Base-by-base conservation (phyloP, 2,888 invertebrate species). In the Caenorhabditis macrosperma region DNA sequence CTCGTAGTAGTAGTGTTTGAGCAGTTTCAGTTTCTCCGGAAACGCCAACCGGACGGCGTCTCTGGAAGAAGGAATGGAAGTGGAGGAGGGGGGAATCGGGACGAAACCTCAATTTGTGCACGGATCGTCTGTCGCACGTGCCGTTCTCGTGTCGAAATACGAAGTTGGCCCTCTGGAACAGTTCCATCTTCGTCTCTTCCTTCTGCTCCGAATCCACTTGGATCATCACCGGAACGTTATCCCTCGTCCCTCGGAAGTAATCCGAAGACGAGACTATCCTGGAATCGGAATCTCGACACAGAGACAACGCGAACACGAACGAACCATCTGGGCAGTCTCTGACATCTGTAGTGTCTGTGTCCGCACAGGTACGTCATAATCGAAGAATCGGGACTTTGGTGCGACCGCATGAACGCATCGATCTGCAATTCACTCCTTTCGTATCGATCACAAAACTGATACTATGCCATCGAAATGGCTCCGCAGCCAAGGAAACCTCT, bases 331-430 rank as follows among this genome's bases (percentile, higher is more conserved):
- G 83, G 83, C 7, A 85, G 54, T 41, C 72, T 54, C 12, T 72
- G 71, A 64, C 85, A 85, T 74, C 74, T 79, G 38, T 81, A 85
- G 17, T 78, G 68, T 12, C 71, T 35, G 28, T 77, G 57, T 12
- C 83, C 85, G 55, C 85, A 85, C 10, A 85, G 68, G 50, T 85
- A 85, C 0, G 85, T 82, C 85, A 85, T 85, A 20, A 85, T 85
- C 10, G 85, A 67, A 0, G 85, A 85, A 48, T 85, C 85, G 41
- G 85, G 85, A 22, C 83, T 83, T 15, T 76, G 79, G 12, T 75
- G 60, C 0, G 48, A 59, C 54, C 79, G 74, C 83, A 85, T 85
- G 28, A 81, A 64, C 2, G 63, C 24, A 17, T 80, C 82, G 22
- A 85, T 61, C 85, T 85, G 71, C 22, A 78, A 72, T n/a, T n/a